Percentiles rank a stretch among this genome's conserved stretches.
Conservation (phyloP, 2,888 invertebrate genomes). For the Tachina grossa region DNA sequence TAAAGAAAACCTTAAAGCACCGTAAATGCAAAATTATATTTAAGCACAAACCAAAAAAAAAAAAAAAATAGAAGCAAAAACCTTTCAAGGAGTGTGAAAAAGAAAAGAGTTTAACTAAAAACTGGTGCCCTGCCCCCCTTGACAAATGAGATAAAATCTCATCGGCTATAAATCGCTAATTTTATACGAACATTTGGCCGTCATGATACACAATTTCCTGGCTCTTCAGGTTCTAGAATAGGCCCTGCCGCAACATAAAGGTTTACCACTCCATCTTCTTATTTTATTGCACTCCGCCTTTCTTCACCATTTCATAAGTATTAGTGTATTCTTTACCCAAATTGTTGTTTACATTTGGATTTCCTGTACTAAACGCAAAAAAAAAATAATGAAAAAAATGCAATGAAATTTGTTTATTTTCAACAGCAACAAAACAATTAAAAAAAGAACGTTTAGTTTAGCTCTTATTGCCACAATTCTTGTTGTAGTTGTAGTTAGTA, state of each 20-base stretch:
- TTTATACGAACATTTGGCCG: too few species aligned
- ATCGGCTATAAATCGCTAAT: too few species aligned
- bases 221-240: not conserved
- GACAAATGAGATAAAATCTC: too few species aligned
- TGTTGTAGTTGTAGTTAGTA: not conserved
- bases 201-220: too few species aligned
- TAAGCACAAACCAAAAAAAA: too few species aligned
- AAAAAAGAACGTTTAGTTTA: slow-evolving; percentile 24
- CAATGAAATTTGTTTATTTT: slow-evolving; percentile 53
- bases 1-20: too few species aligned
- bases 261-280: not conserved
- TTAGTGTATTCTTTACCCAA: slow-evolving; percentile 12
- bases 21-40: too few species aligned
- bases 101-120: too few species aligned
- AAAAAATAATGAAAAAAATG: slow-evolving; percentile 1
- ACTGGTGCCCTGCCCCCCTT: too few species aligned
- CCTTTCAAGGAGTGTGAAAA: too few species aligned
- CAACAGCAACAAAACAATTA: slow-evolving; percentile 20
- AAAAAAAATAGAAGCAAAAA: too few species aligned
- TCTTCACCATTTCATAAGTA: not conserved
- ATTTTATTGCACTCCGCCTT: not conserved
- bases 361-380: slow-evolving; percentile 43
- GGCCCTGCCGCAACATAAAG: not conserved
- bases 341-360: slow-evolving; percentile 66
- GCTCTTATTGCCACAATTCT: slow-evolving; percentile 31